phyloP scores from a whole-genome alignment of 2,888 invertebrate genomes.

The Chymomyza amoena region DNA sequence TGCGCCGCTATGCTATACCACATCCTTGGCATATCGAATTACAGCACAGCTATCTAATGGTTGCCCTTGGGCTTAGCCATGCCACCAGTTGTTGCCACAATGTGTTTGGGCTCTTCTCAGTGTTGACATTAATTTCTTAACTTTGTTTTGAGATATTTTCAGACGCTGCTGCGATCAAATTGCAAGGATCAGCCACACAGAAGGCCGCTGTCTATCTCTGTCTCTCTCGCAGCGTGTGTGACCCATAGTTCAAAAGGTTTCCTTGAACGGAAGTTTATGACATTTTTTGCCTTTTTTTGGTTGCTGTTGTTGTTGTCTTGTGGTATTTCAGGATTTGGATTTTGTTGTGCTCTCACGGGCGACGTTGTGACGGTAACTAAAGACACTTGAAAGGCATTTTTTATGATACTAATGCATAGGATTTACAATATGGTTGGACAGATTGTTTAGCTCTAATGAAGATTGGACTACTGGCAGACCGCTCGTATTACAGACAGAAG shows the following conservation, averaged over 20 bases:
- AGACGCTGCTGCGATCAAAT: conserved; percentile 45
- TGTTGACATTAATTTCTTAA: conserved; percentile 65
- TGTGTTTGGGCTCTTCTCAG: background rate
- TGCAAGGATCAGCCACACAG: conserved; percentile 30
- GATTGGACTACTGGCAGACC: background rate
- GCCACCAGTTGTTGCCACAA: background rate
- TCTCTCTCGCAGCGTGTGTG: conserved; percentile 14
- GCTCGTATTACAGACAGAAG: conserved; percentile 10
- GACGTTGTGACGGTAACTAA: conserved; percentile 34
- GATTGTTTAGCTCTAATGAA: background rate
- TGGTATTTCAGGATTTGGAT: conserved; percentile 13
- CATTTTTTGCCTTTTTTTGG: background rate
- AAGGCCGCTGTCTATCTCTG: background rate
- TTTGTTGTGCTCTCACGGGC: conserved; percentile 36
- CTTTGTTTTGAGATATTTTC: conserved; percentile 18
- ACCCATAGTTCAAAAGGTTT: conserved; percentile 38
- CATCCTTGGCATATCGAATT: conserved; percentile 41
- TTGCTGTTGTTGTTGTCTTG: background rate
- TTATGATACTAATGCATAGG: background rate
- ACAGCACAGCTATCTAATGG: conserved; percentile 42
- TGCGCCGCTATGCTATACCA: conserved; percentile 32
- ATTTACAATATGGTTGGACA: background rate
- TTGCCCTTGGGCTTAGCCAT: conserved; percentile 19
- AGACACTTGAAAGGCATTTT: conserved; percentile 47
- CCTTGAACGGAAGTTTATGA: conserved; percentile 51